phyloP scores from a whole-genome alignment of 2,113 vertebrate species.

The Sphyrna mokarran region DNA sequence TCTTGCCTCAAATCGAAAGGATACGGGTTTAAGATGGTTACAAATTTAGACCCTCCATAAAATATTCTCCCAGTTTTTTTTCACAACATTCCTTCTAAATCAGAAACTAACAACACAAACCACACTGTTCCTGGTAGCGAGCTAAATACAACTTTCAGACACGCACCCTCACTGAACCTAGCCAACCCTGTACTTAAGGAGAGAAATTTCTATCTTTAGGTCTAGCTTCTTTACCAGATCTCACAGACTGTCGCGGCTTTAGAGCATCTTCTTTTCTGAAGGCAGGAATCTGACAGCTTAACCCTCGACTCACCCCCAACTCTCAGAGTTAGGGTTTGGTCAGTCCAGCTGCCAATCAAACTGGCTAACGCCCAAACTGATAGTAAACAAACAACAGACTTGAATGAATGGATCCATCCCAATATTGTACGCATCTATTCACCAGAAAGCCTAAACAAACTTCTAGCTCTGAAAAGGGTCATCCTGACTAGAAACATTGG shows the following conservation, averaged over 20 bases:
- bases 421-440: background rate
- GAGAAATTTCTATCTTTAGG: background rate
- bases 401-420: background rate
- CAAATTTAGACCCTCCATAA: background rate
- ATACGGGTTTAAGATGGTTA: background rate
- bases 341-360: background rate
- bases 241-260: background rate
- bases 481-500: too few relatives aligned
- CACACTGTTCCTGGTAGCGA: background rate
- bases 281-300: background rate
- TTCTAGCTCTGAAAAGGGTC: background rate
- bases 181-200: background rate
- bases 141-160: background rate
- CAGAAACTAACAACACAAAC: background rate
- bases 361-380: too few relatives aligned
- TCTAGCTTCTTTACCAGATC: conserved; percentile 7
- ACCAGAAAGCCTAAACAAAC: background rate
- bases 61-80: background rate
- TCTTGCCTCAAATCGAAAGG: background rate
- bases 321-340: background rate
- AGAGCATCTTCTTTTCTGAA: background rate
- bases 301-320: background rate
- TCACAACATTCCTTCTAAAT: background rate
- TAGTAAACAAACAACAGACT: background rate
- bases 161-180: background rate